Conservation (phyloP, 2,113 vertebrate genomes). For the Strigops habroptila region DNA sequence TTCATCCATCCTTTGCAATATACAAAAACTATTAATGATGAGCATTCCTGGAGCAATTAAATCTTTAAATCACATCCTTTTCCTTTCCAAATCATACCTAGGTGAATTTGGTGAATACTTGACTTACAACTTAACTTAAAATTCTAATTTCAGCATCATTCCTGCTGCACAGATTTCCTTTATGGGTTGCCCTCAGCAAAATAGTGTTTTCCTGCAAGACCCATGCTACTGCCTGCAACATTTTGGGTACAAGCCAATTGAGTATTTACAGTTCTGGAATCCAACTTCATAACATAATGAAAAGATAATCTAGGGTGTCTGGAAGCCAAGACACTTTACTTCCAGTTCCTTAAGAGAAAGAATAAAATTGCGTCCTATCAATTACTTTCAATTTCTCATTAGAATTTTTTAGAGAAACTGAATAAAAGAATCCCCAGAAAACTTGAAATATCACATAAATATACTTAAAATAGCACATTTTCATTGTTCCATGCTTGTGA, state of each 20-base stretch:
- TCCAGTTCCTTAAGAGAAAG: neutral
- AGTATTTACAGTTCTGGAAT: neutral
- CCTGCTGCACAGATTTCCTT: neutral
- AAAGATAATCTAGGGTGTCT: neutral
- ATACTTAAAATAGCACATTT: neutral
- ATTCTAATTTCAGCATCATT: neutral
- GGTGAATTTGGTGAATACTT: neutral
- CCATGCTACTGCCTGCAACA: neutral
- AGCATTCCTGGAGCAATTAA: neutral
- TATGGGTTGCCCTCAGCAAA: neutral
- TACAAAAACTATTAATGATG: fast-evolving
- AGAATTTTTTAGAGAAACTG: neutral
- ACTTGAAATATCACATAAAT: neutral
- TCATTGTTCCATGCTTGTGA: neutral
- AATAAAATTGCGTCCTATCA: neutral
- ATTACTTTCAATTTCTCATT: neutral
- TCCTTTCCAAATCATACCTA: neutral
- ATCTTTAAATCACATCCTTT: neutral
- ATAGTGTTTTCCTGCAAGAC: neutral
- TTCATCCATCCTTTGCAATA: neutral
- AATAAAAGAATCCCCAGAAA: neutral
- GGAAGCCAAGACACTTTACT: neutral
- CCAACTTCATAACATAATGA: neutral
- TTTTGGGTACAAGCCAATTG: neutral
- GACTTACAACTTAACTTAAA: neutral